phyloP scores from a whole-genome alignment of 2,797 vertebrate genomes.

The Galagoides demidoff region DNA sequence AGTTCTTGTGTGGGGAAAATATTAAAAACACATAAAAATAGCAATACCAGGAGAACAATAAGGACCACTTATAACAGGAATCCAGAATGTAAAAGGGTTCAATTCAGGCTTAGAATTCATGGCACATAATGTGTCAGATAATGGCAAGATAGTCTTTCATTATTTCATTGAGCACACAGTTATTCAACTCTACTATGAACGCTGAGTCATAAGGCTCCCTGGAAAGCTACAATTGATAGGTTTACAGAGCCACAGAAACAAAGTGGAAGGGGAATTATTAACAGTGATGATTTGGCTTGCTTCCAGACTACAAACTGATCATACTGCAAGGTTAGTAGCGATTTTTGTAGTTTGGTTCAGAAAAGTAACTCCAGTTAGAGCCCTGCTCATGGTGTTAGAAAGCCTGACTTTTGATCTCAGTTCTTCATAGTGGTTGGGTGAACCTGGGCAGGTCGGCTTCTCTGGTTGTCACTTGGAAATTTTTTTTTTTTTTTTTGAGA shows the following conservation, averaged over 20 bases:
- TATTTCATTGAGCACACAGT: conserved; percentile 61
- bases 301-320: conserved; percentile 66
- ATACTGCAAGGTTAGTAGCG: conserved; percentile 56
- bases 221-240: conserved; percentile 69
- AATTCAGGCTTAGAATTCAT: conserved; percentile 65
- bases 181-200: conserved; percentile 44
- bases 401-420: conserved; percentile 17
- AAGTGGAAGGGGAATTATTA: conserved; percentile 67
- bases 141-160: conserved; percentile 62
- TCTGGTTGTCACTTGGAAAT: not conserved
- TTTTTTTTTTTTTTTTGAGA: not conserved
- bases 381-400: not conserved
- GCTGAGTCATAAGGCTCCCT: conserved; percentile 63
- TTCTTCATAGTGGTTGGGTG: not conserved
- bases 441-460: conserved; percentile 3
- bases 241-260: conserved; percentile 69
- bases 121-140: conserved; percentile 67
- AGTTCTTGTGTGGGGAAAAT: conserved; percentile 51
- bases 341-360: conserved; percentile 42
- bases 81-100: conserved; percentile 59
- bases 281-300: conserved; percentile 49
- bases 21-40: conserved; percentile 70
- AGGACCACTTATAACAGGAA: conserved; percentile 41
- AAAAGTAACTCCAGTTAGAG: conserved; percentile 31
- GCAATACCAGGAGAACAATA: conserved; percentile 60